Evolutionary conservation across 2,888 invertebrate genomes (phyloP).

Genomic region (Drosophila algonquin): DNA sequence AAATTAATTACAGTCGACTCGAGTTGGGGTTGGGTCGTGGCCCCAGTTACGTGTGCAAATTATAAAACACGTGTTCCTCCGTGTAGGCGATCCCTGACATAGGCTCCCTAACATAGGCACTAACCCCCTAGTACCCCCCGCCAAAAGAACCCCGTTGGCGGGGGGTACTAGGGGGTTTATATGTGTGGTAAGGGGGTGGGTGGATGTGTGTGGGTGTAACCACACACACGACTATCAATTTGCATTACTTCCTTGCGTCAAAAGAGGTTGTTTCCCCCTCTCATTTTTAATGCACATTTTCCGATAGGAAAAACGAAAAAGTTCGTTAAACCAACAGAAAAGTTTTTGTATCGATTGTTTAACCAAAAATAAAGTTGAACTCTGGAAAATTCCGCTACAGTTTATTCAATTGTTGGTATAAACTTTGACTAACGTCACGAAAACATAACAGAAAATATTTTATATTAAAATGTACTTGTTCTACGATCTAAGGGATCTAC

Average conservation of each 20-base stretch:
- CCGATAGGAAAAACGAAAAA: neutral
- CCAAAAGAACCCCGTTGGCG: too few relatives aligned
- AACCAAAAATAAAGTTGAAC: too few relatives aligned
- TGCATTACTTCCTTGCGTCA: constrained; percentile 35
- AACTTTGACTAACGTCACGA: too few relatives aligned
- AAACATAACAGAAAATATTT: too few relatives aligned
- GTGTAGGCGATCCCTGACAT: constrained; percentile 18
- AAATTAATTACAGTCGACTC: constrained; percentile 69
- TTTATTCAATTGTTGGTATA: too few relatives aligned
- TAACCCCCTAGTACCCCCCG: too few relatives aligned
- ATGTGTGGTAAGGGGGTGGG: constrained; percentile 44
- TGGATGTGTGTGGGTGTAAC: constrained; percentile 26
- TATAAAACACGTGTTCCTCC: constrained; percentile 37
- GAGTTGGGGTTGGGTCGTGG: constrained; percentile 15
- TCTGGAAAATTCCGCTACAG: too few relatives aligned
- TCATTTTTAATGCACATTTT: constrained; percentile 1
- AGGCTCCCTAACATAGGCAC: too few relatives aligned
- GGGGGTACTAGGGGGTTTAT: constrained; percentile 46
- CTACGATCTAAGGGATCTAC: too few relatives aligned
- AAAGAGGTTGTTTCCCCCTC: neutral
- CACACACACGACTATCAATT: constrained; percentile 58
- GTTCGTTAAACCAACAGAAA: neutral
- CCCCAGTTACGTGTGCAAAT: constrained; percentile 24
- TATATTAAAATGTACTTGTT: too few relatives aligned
- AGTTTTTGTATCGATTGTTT: neutral